Percentiles rank a stretch among this genome's conserved stretches.
Evolutionary conservation across 2,888 invertebrate species (phyloP).

Genomic region (Neoaliturus tenellus): DNA sequence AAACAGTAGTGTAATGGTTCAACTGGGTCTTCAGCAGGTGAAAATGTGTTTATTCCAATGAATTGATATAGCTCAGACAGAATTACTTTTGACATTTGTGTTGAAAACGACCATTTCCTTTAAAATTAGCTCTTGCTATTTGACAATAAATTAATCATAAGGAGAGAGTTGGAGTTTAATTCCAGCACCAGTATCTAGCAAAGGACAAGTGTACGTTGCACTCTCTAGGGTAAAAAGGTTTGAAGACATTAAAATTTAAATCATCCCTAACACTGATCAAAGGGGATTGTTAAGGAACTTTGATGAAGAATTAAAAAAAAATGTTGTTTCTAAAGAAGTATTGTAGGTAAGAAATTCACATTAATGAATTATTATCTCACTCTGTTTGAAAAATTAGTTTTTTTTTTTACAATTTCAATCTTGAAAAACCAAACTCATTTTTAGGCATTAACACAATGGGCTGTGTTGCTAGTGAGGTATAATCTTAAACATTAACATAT

Average conservation of each 20-base stretch:
- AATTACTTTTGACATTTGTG: not conserved
- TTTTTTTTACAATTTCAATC: not conserved
- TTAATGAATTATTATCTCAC: not conserved
- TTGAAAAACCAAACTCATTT: not conserved
- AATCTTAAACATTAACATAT: no score
- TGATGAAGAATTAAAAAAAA: not conserved
- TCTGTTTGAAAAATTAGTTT: not conserved
- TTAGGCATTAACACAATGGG: not conserved
- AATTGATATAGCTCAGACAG: not conserved
- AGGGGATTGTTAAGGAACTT: not conserved
- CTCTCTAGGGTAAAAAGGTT: not conserved
- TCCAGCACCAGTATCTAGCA: no score
- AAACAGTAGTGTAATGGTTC: no score
- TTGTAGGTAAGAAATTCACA: not conserved
- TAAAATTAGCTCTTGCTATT: not conserved
- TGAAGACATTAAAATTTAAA: not conserved
- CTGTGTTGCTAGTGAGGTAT: not conserved
- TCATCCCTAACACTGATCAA: not conserved
- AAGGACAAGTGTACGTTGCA: no score
- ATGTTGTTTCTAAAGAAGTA: not conserved
- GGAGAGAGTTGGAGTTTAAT: not conserved
- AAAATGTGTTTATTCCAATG: not conserved
- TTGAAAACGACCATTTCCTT: not conserved
- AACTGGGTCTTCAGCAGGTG: constrained; percentile 14
- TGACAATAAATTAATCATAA: not conserved